phyloP scores from a whole-genome alignment of 2,797 vertebrate species.

The Serranus cabrilla region DNA sequence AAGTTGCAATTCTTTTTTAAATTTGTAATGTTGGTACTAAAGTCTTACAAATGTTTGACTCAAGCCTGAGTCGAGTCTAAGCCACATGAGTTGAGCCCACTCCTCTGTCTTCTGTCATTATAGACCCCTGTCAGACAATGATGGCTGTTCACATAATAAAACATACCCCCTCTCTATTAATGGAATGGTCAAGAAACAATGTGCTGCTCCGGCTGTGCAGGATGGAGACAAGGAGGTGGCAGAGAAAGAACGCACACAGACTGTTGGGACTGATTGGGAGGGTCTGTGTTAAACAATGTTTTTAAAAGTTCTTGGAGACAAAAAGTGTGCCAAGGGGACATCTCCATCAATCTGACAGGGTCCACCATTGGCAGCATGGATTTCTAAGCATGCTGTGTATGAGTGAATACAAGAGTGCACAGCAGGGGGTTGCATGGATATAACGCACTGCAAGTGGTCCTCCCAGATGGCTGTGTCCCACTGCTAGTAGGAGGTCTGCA shows the following conservation, averaged over 20 bases:
- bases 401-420: conserved; percentile 42
- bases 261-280: conserved; percentile 35
- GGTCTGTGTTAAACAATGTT: conserved; percentile 37
- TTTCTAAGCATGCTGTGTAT: conserved; percentile 48
- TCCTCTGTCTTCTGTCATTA: conserved; percentile 40
- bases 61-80: no score
- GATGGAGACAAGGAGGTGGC: conserved; percentile 39
- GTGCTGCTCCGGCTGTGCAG: conserved; percentile 27
- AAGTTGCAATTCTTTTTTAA: no score
- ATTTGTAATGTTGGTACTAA: no score
- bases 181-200: conserved; percentile 51
- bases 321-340: conserved; percentile 69
- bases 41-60: no score
- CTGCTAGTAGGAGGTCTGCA: conserved; percentile 76
- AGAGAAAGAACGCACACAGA: conserved; percentile 37
- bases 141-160: conserved; percentile 65
- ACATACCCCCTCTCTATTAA: conserved; percentile 56
- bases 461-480: conserved; percentile 82
- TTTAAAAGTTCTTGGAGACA: conserved; percentile 61
- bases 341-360: conserved; percentile 74
- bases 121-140: conserved; percentile 50
- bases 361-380: conserved; percentile 60
- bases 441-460: conserved; percentile 71
- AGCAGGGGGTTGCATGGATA: conserved; percentile 56
- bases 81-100: no score